Evolutionary conservation across 1,140 invertebrate species (phyloP), one percentile per base, ranked within the genome.

Genomic region (Carposina sasakii): DNA sequence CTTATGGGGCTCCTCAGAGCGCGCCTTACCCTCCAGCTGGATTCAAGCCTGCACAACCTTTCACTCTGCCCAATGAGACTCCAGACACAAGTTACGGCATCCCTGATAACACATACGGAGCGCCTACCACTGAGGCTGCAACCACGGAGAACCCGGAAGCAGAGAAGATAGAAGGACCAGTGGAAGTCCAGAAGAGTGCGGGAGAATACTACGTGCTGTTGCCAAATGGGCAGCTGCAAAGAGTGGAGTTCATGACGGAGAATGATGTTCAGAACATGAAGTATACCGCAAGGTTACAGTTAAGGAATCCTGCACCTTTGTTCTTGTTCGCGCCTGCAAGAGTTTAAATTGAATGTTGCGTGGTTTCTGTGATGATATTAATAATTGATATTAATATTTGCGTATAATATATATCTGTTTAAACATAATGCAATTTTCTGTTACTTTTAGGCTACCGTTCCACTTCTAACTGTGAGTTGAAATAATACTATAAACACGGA

Each of bases 211-310:
- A 69, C 45, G 62, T 84, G 0, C 43, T 84, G 0, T 39, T 81
- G 15, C 81, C 81, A 9, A 73, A 71, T 31, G 77, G 77, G 2
- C 57, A 71, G 50, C 44, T 84, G 23, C 77, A 81, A 42, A 67
- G 58, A 41, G 69, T 81, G 19, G 60, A 72, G 44, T 76, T 74
- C 39, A 47, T 70, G 31, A 76, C 75, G 0, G 68, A 76, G 43
- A 76, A 69, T 56, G 77, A 81, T 45, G 42, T 78, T 6, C 73
- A 76, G 54, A 81, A 78, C 21, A 76, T 81, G 81, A 75, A 63
- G 44, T 70, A 78, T n/a, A 68, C 67, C 0, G 77, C 73, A 0
- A 61, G 63, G 16, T 39, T 81, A 23, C 66, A 77, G 36, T 40
- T 74, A 0, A 52, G 65, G 12, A 62, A 75, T 10, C 67, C 66